A percentile compares a stretch with the other conserved stretches of the same genome.
Evolutionary conservation across 2,113 vertebrate species (phyloP).

Genomic region (Rhinoptilus africanus): DNA sequence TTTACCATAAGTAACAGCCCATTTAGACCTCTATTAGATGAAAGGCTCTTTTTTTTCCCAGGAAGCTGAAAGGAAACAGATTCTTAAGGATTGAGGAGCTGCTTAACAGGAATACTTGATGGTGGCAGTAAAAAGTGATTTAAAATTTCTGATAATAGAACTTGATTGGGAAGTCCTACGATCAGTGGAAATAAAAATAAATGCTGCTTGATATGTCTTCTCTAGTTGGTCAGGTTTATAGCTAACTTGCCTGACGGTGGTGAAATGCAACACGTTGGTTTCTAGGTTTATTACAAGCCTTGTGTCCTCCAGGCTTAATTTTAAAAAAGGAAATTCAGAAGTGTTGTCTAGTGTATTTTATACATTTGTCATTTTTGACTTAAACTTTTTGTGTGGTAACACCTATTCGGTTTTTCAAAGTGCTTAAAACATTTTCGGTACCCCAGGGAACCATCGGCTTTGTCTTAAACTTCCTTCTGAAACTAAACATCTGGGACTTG

Average conservation of each 20-base stretch:
- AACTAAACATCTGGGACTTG: not conserved
- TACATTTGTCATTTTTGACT: not conserved
- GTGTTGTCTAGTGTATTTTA: not conserved
- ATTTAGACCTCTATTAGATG: not conserved
- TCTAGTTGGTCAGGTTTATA: not conserved
- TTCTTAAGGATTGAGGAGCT: not conserved
- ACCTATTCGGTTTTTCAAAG: not conserved
- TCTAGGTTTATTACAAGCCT: not conserved
- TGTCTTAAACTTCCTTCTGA: not conserved
- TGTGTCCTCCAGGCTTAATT: not conserved
- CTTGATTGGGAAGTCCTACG: not conserved
- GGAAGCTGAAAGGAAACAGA: not conserved
- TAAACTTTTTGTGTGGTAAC: not conserved
- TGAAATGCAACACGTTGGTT: accelerated
- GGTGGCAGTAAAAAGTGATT: not conserved
- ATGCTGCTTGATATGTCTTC: not conserved
- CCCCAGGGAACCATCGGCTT: not conserved
- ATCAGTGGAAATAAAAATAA: not conserved
- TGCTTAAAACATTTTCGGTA: accelerated
- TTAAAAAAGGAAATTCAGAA: not conserved
- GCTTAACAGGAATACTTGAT: not conserved
- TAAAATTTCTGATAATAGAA: not conserved
- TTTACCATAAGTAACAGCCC: not conserved
- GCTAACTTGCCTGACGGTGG: not conserved
- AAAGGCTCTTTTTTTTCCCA: not conserved